Evolutionary conservation across 2,113 vertebrate species (phyloP), one percentile per base, ranked within the genome.

Genomic region (Gasterosteus nipponicus): DNA sequence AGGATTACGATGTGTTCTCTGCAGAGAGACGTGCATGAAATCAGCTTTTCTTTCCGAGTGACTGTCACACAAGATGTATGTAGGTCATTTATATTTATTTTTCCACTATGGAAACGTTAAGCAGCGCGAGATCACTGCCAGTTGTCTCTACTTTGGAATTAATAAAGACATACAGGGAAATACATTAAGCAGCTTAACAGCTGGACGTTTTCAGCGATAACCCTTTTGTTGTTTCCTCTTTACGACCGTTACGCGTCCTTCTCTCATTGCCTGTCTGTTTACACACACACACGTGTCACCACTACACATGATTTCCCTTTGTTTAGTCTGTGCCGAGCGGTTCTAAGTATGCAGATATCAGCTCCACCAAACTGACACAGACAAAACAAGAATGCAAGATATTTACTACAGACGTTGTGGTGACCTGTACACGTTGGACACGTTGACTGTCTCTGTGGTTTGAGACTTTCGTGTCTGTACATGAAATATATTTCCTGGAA

Each of bases 71-170:
- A 39, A 51, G 63, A 80, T 7, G 49, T 14, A 47, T 67, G 66
- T 33, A 26, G 33, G 58, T 51, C 49, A 71, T 71, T 81, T 77
- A 29, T 74, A 19, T 77, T 53, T 74, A 18, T 61, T 2, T 49
- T 81, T 73, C 31, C 59, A 73, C 63, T 35, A 0, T 69, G 39
- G 75, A 80, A 75, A 75, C 69, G 72, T 69, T 26, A 63, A 68
- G 19, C 61, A 49, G 60, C 33, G 56, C 82, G 69, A 84, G 49
- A 77, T 84, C 76, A 68, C 41, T 10, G 44, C n/a, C 11, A 72
- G 81, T 83, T 61, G 49, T 81, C 71, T 84, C 77, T 38, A n/a
- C 41, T 12, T 61, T 80, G 73, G 76, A 80, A 38, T 39, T 22
- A 69, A 33, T 44, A 10, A 35, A 68, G 53, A 16, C 60, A 35